Conservation (phyloP, 92 coral and sea anemone species). For the Porites lobata region DNA sequence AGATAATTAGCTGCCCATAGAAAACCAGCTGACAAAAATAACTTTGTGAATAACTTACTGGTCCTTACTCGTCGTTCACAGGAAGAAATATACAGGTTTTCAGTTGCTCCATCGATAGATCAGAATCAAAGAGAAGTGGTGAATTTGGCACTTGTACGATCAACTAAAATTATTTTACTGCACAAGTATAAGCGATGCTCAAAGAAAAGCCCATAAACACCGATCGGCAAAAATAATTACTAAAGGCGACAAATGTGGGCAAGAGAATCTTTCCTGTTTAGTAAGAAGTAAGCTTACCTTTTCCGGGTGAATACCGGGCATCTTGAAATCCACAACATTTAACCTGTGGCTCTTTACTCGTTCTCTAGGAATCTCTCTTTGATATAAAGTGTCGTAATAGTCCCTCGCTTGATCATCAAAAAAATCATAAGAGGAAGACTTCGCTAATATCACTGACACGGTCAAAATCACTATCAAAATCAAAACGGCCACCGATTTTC, state of each 20-base stretch:
- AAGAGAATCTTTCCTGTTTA: background rate
- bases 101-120: background rate
- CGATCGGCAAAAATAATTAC: background rate
- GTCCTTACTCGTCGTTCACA: background rate
- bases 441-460: background rate
- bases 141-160: background rate
- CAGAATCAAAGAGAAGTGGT: background rate
- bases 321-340: conserved; percentile 36
- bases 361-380: conserved; percentile 43
- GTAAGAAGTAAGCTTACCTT: conserved; percentile 60
- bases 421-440: conserved; percentile 28
- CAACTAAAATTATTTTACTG: background rate
- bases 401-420: conserved; percentile 20
- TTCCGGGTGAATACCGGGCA: conserved; percentile 83
- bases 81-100: background rate
- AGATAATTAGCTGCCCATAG: conserved; percentile 46
- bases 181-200: background rate
- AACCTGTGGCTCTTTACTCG: background rate
- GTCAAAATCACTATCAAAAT: conserved; percentile 10
- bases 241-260: background rate
- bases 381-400: conserved; percentile 49
- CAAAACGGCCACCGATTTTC: background rate
- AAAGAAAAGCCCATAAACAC: background rate
- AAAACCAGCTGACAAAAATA: conserved; percentile 13
- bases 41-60: background rate